These are phyloP conservation scores for Lepus townsendii DNA, from an alignment of 2,797 vertebrate genomes.

Conservation along the genomic window DNA sequence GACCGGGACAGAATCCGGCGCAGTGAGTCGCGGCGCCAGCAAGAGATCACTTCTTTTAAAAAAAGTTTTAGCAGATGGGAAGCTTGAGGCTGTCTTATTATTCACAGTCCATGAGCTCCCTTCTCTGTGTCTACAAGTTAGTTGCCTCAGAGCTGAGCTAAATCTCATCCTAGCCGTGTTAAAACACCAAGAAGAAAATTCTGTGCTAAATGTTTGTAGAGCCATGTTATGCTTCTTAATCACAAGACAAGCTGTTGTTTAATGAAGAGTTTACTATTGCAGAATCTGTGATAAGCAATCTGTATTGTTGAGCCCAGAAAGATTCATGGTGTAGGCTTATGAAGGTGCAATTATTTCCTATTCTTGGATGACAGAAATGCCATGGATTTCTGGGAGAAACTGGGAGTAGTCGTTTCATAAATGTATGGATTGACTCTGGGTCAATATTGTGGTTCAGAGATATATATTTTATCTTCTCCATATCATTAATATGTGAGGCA, in stretches of 20 bases:
- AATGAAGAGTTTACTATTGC: not conserved
- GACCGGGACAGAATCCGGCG: too few relatives aligned
- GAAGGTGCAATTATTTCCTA: not conserved
- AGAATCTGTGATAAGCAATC: not conserved
- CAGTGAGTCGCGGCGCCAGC: too few relatives aligned
- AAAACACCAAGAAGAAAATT: not conserved
- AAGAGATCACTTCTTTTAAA: not conserved
- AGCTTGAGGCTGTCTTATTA: not conserved
- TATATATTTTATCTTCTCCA: not conserved
- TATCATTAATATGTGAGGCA: not conserved
- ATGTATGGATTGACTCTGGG: not conserved
- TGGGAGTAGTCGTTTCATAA: not conserved
- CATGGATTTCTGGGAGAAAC: not conserved
- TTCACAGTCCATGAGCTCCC: not conserved
- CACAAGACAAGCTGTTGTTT: not conserved
- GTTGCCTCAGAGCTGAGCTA: slow-evolving; percentile 31
- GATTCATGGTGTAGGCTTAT: not conserved
- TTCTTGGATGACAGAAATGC: not conserved
- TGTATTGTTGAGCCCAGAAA: not conserved
- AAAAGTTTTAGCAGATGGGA: not conserved
- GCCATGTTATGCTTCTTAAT: not conserved
- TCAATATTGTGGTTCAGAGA: not conserved
- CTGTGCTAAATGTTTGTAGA: not conserved
- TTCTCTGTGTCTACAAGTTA: not conserved
- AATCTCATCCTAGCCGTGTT: slow-evolving; percentile 14